Evolutionary conservation across 2,888 invertebrate species (phyloP).

Genomic region (Stenodera caucasica): DNA sequence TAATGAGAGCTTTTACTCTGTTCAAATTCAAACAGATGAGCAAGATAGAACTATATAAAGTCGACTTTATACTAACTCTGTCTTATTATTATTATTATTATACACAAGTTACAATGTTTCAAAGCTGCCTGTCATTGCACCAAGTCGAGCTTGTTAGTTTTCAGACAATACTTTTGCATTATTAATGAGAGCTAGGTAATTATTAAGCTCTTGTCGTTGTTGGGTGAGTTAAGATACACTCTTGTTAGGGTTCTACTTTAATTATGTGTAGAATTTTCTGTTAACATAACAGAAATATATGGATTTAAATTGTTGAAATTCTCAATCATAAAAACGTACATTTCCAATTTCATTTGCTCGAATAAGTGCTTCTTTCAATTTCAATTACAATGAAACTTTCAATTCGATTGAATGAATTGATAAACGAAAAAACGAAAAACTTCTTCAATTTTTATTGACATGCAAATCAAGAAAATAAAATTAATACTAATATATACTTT

Average conservation of each 20-base stretch:
- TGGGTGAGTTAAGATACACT: slow-evolving; percentile 13
- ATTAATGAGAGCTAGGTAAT: slow-evolving; percentile 30
- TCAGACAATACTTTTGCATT: slow-evolving; percentile 31
- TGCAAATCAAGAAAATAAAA: too few relatives aligned
- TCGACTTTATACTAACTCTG: not conserved
- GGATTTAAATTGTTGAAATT: too few relatives aligned
- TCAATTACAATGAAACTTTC: too few relatives aligned
- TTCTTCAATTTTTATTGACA: too few relatives aligned
- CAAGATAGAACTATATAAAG: not conserved
- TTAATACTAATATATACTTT: too few relatives aligned
- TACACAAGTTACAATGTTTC: slow-evolving; percentile 23
- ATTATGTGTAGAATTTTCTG: too few relatives aligned
- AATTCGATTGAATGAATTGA: too few relatives aligned
- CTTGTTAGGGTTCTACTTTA: slow-evolving; percentile 16
- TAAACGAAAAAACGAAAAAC: too few relatives aligned
- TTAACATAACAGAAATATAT: too few relatives aligned
- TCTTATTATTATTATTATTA: not conserved
- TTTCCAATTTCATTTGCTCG: too few relatives aligned
- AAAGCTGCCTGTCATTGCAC: slow-evolving; percentile 25
- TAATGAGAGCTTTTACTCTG: slow-evolving; percentile 20
- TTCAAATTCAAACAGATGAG: slow-evolving; percentile 15
- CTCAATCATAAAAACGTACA: too few relatives aligned
- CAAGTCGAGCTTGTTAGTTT: slow-evolving; percentile 27
- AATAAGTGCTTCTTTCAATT: too few relatives aligned
- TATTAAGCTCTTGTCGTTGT: slow-evolving; percentile 25